A percentile compares a stretch with the other conserved stretches of the same genome.
Evolutionary conservation across 2,888 invertebrate genomes (phyloP).

Genomic region (Strigamia transsilvanica): DNA sequence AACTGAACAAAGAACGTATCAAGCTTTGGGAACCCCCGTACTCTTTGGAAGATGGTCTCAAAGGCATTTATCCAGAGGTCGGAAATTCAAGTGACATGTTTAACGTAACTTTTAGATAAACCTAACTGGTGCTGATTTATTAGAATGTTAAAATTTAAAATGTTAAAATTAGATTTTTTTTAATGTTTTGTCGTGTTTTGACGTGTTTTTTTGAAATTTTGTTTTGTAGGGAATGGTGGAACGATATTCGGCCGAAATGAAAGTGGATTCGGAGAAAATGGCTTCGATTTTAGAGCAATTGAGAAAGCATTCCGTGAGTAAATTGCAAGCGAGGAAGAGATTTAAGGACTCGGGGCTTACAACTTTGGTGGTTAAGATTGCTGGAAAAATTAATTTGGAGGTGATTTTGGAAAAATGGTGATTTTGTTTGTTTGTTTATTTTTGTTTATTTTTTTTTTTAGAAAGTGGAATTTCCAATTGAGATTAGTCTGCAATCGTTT

Average conservation of each 20-base stretch:
- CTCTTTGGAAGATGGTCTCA: constrained; percentile 53
- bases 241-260: constrained; percentile 70
- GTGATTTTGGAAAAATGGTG: constrained; percentile 15
- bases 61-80: constrained; percentile 53
- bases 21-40: constrained; percentile 56
- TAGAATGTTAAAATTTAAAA: too few species aligned
- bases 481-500: constrained; percentile 59
- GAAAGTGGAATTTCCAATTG: constrained; percentile 55
- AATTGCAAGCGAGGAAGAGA: constrained; percentile 74
- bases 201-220: too few species aligned
- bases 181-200: too few species aligned
- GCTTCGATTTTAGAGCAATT: constrained; percentile 71
- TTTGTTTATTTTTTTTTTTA: constrained; percentile 20
- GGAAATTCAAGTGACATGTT: neutral
- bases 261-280: constrained; percentile 68
- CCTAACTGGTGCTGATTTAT: neutral
- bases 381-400: constrained; percentile 61
- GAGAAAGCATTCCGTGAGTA: constrained; percentile 75
- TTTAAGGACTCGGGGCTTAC: constrained; percentile 78
- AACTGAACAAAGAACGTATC: constrained; percentile 54
- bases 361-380: constrained; percentile 75
- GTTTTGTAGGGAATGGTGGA: constrained; percentile 71
- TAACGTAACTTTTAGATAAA: neutral
- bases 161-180: too few species aligned
- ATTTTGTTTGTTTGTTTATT: neutral